Evolutionary conservation across 2,888 invertebrate species (phyloP), one percentile per base, ranked within the genome.

Genomic region (Ctena decussata): DNA sequence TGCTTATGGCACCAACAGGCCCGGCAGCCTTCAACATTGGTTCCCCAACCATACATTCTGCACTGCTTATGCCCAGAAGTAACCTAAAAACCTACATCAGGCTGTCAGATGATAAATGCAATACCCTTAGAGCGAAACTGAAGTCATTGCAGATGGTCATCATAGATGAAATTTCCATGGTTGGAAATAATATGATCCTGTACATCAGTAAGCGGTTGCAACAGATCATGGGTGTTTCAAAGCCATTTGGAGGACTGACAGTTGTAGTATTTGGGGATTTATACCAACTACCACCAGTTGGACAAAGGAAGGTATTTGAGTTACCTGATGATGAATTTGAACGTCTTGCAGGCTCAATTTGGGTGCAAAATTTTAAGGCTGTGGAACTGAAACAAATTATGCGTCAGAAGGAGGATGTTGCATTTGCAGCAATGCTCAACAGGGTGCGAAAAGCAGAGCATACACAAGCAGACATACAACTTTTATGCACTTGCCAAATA

Each of bases 111-210:
- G 80, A 73, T 37, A 80, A 80, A 65, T 57, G 60, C 18, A 80
- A 80, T 39, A 74, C 74, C 0, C 60, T 80, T 8, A 53, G 80
- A 39, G 41, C 44, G 1, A 73, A 80, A 80, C 57, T 80, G 6
- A 73, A 39, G 30, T 30, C 39, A 41, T 30, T 80, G 11, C 27
- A 73, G 12, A 70, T 80, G 27, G 57, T 80, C 8, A 74, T 80
- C 12, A 80, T 80, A 35, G 80, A 80, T 80, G 80, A 80, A 46
- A 73, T 74, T 37, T 80, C 80, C 24, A 74, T 80, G 74, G 80
- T 80, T 46, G 80, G 80, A 18, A 80, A 49, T 75, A 49, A 75
- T 41, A 35, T 74, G 44, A 32, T 80, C 21, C 18, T 80, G 35
- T 0, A 69, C 0, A 70, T 80, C 30, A 32, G 46, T 32, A 60